Base-by-base conservation (phyloP, 2,888 invertebrate genomes). In the Mimas tiliae region DNA sequence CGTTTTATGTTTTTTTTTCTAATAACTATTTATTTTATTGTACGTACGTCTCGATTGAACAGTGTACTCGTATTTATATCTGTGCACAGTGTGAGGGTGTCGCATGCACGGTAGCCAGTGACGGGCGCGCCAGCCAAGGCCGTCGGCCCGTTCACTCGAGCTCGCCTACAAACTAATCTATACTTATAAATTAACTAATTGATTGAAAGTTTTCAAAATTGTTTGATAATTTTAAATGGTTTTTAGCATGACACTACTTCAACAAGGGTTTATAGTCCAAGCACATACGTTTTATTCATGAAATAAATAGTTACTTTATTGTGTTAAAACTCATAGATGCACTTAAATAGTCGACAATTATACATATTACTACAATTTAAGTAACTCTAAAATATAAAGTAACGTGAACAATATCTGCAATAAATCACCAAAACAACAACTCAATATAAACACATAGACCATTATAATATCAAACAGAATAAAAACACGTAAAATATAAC, bases 151-250 rank as follows among this genome's bases (percentile, higher is more conserved):
- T 72, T 87, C 88, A 88, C 90, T 76, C 69, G 71, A 14, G 81
- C 78, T 84, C 74, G 88, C 88, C 88, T 89, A 87, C 82, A 85
- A 85, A 87, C 88, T 87, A 82, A 84, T 76, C 74, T 76, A 75
- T 79, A 80, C 68, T 19, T 62, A 71, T 69, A 71, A 72, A 72
- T 72, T 68, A 69, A 34, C 34, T 34, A 38, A 38, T 66, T 68
- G 19, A 65, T 69, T 63, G 68, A 67, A 69, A 71, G 64, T 69
- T 63, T 65, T 69, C 66, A 63, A 69, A 47, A 63, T 53, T 14
- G n/a, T 53, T 16, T 53, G n/a, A 27, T 33, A 33, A 53, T 27
- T 14, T 33, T 27, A 33, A 51, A 11, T 4, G 8, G 19, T n/a
- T 0, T 50, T 50, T 50, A n/a, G 7, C 34, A 6, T 7, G 38